Evolutionary conservation across 2,888 invertebrate species (phyloP), one percentile per base, ranked within the genome.

Genomic region (Cinara cedri): DNA sequence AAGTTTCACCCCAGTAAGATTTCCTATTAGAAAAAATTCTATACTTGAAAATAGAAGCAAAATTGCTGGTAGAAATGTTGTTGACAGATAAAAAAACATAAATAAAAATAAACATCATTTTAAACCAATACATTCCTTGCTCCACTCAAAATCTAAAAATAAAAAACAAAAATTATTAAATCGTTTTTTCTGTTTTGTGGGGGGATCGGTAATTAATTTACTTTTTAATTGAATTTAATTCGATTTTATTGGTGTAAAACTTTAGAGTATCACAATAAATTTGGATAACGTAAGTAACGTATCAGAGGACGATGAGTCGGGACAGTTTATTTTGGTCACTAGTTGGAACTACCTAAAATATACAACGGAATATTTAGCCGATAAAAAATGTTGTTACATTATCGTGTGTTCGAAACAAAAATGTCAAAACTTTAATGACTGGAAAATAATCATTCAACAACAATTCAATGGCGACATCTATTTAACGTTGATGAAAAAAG

Each of bases 381-480:
- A 46, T 16, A 68, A 49, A 49, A 34, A 3, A 11, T 11, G 4
- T 26, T 19, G 57, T 60, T 60, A 51, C 4, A 42, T 78, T 16
- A 21, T 78, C 13, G 68, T 78, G 9, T 21, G 55, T 34, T 60
- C 78, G 1, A 42, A 19, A 8, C 16, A 24, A 21, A 49, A 11
- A 57, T 0, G 68, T 21, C 11, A 49, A 49, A 57, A 70, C 8
- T 4, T 49, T 1, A 60, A 78, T 8, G 49, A 68, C 11, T 78
- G 78, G 78, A 78, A 70, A 78, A 51, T 49, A 6, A 51, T 78
- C 13, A 42, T 16, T 1, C 68, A 78, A 49, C 68, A 78, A 8
- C 34, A 60, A 4, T 51, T 68, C 1, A 1, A 49, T 0, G 19
- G 60, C 1, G 16, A 11, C 6, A 11, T 1, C 1, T 60, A 21